Conservation (phyloP, 1,140 invertebrate species). For the Homarus americanus region DNA sequence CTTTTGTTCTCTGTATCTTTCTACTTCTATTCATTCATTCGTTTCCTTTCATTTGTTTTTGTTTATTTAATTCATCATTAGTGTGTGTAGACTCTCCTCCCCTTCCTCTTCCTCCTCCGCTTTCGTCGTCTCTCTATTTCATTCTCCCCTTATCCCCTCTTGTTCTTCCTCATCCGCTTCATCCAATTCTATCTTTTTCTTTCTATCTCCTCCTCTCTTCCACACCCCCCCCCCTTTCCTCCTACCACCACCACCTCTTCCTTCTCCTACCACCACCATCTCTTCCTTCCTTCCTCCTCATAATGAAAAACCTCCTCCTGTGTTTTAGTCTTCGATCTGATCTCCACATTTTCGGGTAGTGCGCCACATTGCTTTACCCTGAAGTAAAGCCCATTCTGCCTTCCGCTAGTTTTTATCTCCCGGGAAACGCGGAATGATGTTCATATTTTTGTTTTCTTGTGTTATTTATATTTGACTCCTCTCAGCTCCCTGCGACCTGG, state of each 20-base stretch:
- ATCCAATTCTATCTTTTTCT: background rate
- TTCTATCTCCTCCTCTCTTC: background rate
- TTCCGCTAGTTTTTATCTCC: conserved; percentile 29
- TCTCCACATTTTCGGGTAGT: conserved; percentile 18
- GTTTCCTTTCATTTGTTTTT: background rate
- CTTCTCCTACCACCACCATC: background rate
- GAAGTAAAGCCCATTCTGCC: conserved; percentile 36
- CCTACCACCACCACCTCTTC: too few relatives aligned
- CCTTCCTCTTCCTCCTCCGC: background rate
- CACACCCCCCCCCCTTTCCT: background rate
- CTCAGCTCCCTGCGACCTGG: too few relatives aligned
- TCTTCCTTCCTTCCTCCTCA: conserved; percentile 5
- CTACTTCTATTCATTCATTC: background rate
- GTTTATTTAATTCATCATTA: background rate
- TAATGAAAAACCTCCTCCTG: conserved; percentile 19
- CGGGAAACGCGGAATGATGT: conserved; percentile 51
- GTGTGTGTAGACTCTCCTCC: background rate
- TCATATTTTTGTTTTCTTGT: conserved; percentile 52
- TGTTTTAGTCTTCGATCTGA: conserved; percentile 34
- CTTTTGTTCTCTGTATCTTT: background rate
- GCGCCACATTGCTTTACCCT: conserved; percentile 31
- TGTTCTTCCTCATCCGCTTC: too few relatives aligned
- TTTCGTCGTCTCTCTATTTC: background rate
- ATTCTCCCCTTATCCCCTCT: background rate
- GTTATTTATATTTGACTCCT: conserved; percentile 29